Base-by-base conservation (phyloP, 2,113 vertebrate species). In the Cnemophilus loriae region DNA sequence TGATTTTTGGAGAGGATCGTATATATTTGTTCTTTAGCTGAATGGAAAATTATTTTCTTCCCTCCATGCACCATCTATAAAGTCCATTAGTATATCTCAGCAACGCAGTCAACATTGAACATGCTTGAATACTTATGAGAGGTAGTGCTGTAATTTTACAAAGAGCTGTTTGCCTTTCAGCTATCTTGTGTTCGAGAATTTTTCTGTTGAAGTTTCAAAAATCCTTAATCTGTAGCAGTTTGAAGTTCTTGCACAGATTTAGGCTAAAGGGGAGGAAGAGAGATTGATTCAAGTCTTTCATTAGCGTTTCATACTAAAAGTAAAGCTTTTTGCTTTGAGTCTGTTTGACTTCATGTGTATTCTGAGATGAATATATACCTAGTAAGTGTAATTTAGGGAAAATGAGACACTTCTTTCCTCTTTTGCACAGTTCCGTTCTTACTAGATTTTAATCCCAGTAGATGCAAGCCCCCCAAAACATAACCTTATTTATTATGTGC, bases 1-100 rank as follows among this genome's bases (percentile, higher is more conserved):
- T 84, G 35, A 69, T 89, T 78, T 90, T 84, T 79, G 19, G 9
- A 73, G 20, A 49, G 32, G 49, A 39, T 24, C 46, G n/a, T 88
- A 73, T 70, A 7, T 79, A 80, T 85, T 96, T 93, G 27, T 71
- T 93, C n/a, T 84, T 91, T n/a, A 79, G 10, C 41, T 61, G 60
- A 80, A 80, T 92, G 16, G 17, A 47, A 83, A 91, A 80, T 76
- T 42, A 49, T 59, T 75, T 80, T 70, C 87, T 75, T 47, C 32
- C 13, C 23, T 86, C 39, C 2, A 0, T 37, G 30, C 17, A 49
- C 27, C 10, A 5, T 76, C 46, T 71, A 9, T 60, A 28, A 41
- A 28, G 5, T 76, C 11, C 32, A 20, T 65, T 68, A 60, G 21
- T 69, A 3, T 50, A 53, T 30, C 33, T 95, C 12, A 85, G 59